phyloP scores from a whole-genome alignment of 2,797 vertebrate species.

The Acanthurus lineatus region DNA sequence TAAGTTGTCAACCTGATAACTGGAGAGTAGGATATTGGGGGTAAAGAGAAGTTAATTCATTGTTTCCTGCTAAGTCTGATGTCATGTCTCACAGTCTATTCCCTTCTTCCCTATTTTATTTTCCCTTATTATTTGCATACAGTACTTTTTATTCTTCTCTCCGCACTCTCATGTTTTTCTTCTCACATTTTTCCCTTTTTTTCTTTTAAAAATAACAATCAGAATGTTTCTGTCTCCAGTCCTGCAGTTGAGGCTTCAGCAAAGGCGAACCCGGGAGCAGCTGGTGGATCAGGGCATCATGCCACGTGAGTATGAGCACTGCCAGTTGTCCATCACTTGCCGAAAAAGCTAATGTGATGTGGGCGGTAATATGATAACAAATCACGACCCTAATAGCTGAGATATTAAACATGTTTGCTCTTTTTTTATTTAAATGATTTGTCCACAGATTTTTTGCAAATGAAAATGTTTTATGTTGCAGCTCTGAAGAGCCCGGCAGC shows the following conservation, averaged over 20 bases:
- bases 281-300: slow-evolving; percentile 99
- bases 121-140: not conserved
- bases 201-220: not conserved
- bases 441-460: slow-evolving; percentile 10
- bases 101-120: not conserved
- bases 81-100: not conserved
- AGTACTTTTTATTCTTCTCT: not conserved
- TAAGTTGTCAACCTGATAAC: not conserved
- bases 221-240: slow-evolving; percentile 82
- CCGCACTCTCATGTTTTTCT: not conserved
- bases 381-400: not conserved
- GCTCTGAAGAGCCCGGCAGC: slow-evolving; percentile 98
- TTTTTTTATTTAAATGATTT: slow-evolving; percentile 7
- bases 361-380: slow-evolving; percentile 29
- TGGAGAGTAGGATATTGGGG: not conserved
- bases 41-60: not conserved
- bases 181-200: slow-evolving; percentile 8
- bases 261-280: slow-evolving; percentile 96
- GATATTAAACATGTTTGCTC: slow-evolving; percentile 36
- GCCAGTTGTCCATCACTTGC: slow-evolving; percentile 20
- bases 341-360: slow-evolving; percentile 1
- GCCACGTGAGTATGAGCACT: slow-evolving; percentile 92
- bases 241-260: slow-evolving; percentile 97
- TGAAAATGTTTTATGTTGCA: slow-evolving; percentile 73
- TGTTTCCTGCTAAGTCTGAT: slow-evolving; percentile 1